Conservation (phyloP, 2,888 invertebrate species). For the Sarcophaga carnaria region DNA sequence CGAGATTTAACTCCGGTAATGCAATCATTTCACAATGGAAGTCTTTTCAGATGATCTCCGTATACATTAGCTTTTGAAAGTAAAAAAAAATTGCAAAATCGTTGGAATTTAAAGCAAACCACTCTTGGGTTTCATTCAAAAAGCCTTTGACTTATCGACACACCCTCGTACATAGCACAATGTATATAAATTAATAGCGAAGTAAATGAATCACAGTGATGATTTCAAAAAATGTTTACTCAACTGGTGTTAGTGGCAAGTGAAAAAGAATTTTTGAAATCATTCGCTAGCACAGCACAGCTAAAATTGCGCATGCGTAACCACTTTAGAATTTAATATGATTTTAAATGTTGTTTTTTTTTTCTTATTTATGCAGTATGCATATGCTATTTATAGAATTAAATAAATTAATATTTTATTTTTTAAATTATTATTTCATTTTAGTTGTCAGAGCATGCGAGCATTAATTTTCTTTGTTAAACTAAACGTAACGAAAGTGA, state of each 20-base stretch:
- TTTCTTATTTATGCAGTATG: neutral
- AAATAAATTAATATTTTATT: neutral
- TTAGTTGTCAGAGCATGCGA: neutral
- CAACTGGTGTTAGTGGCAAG: neutral
- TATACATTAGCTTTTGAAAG: too few species aligned
- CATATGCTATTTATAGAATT: neutral
- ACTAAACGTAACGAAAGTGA: neutral
- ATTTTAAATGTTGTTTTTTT: neutral
- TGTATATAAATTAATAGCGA: too few species aligned
- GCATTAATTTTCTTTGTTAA: slow-evolving; percentile 2
- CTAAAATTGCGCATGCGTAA: slow-evolving; percentile 57
- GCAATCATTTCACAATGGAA: too few species aligned
- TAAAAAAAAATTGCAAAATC: too few species aligned
- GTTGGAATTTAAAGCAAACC: too few species aligned
- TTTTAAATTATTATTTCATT: neutral
- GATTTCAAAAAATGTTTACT: slow-evolving; percentile 15
- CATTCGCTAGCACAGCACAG: neutral
- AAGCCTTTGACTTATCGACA: too few species aligned
- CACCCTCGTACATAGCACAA: too few species aligned
- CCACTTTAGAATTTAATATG: neutral
- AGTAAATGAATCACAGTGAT: slow-evolving; percentile 50
- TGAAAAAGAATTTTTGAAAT: slow-evolving; percentile 9
- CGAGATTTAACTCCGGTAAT: too few species aligned
- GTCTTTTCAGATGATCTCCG: too few species aligned
- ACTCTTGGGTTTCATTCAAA: too few species aligned